A percentile compares a stretch with the other conserved stretches of the same genome.
Conservation (phyloP, 2,113 vertebrate genomes). For the Origma solitaria region DNA sequence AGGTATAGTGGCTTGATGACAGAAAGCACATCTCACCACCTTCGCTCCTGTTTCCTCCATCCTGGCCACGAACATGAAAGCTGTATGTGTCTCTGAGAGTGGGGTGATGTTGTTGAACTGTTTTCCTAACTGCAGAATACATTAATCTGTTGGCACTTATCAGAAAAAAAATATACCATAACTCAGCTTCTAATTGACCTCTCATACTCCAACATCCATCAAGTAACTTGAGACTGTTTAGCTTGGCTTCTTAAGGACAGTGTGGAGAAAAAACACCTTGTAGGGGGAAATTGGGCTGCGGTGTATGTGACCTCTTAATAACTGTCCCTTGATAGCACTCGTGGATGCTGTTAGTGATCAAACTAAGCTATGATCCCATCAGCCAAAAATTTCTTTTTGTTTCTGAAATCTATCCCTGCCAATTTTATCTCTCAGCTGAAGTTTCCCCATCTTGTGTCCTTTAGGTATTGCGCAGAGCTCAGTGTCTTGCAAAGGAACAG, state of each 20-base stretch:
- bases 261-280: background rate
- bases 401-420: background rate
- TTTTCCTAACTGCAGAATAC: background rate
- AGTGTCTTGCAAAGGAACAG: background rate
- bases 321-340: background rate
- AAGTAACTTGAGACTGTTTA: background rate
- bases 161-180: background rate
- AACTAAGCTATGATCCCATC: background rate
- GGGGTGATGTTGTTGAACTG: background rate
- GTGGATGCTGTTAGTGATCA: background rate
- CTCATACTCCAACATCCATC: background rate
- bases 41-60: background rate
- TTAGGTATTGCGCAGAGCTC: background rate
- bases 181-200: conserved; percentile 34
- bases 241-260: background rate
- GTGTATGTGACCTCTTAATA: background rate
- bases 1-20: background rate
- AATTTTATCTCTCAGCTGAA: background rate
- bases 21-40: background rate
- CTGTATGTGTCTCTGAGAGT: background rate
- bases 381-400: background rate
- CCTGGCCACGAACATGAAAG: background rate
- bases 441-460: background rate
- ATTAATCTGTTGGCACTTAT: conserved; percentile 10
- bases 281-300: background rate